Evolutionary conservation across 23 tunicate species (phyloP).

Genomic region (Ascidia mentula): DNA sequence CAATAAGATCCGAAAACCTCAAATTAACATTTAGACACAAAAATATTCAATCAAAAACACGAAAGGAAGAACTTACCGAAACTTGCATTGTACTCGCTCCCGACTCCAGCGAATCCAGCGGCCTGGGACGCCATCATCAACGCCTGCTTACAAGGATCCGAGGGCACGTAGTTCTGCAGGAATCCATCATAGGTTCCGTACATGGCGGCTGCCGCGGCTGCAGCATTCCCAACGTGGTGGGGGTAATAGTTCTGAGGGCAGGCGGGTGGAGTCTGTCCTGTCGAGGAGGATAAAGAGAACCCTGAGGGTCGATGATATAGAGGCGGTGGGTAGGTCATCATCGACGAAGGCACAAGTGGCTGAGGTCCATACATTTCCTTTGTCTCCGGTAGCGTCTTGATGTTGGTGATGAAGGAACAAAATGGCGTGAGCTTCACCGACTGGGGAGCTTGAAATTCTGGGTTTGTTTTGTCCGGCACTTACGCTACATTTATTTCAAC

Average conservation of each 20-base stretch:
- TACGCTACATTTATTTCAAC: no score
- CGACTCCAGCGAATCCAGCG: constrained; percentile 89
- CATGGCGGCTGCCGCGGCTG: constrained; percentile 78
- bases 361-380: constrained; percentile 79
- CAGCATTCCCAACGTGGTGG: constrained; percentile 53
- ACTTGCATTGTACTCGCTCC: constrained; percentile 75
- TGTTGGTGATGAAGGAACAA: no score
- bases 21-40: no score
- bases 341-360: constrained; percentile 87
- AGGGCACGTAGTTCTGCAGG: constrained; percentile 65
- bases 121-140: constrained; percentile 98
- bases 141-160: constrained; percentile 97
- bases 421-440: no score
- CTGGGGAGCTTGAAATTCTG: no score
- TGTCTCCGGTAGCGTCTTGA: no score
- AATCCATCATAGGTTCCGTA: constrained; percentile 78
- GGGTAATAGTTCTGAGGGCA: constrained; percentile 94
- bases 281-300: constrained; percentile 80
- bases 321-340: constrained; percentile 89
- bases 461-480: no score
- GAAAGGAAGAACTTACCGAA: constrained; percentile 55
- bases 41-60: not conserved
- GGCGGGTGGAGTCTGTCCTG: constrained; percentile 59
- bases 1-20: no score
- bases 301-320: constrained; percentile 69